Conservation (phyloP, 2,888 invertebrate species). For the Lissocephala sabroskyi region DNA sequence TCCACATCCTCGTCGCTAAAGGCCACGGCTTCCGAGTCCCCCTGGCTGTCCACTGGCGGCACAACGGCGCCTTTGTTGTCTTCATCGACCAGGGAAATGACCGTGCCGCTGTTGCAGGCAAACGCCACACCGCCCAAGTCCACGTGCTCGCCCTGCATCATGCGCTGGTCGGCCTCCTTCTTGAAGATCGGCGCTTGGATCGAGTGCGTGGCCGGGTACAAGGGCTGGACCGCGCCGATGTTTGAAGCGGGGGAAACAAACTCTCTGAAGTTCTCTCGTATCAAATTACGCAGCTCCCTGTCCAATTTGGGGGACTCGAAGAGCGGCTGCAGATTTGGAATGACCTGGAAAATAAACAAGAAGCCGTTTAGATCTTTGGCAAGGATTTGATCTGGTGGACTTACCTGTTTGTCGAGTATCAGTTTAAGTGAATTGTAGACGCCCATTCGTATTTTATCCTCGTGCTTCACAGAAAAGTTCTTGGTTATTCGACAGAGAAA, state of each 20-base stretch:
- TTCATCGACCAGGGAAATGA: slow-evolving; percentile 41
- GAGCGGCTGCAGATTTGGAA: slow-evolving; percentile 78
- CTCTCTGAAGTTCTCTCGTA: slow-evolving; percentile 92
- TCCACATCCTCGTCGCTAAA: slow-evolving; percentile 76
- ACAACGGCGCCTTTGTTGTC: slow-evolving; percentile 45
- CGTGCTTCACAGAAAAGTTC: slow-evolving; percentile 69
- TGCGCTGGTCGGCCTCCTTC: slow-evolving; percentile 64
- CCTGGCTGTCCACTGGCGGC: slow-evolving; percentile 64
- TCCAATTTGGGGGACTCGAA: slow-evolving; percentile 77
- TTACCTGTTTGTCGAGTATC: slow-evolving; percentile 82
- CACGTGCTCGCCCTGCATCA: slow-evolving; percentile 23
- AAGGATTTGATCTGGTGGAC: background rate
- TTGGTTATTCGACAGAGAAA: slow-evolving; percentile 79
- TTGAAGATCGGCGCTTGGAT: slow-evolving; percentile 60
- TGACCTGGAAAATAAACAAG: slow-evolving; percentile 64
- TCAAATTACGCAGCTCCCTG: slow-evolving; percentile 80
- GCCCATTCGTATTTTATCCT: slow-evolving; percentile 72
- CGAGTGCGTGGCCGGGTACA: slow-evolving; percentile 48
- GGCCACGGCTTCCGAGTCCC: slow-evolving; percentile 56
- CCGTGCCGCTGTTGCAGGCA: slow-evolving; percentile 17
- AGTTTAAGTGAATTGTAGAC: slow-evolving; percentile 71
- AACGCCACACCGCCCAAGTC: slow-evolving; percentile 16
- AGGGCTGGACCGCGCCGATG: slow-evolving; percentile 40
- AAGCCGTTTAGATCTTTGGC: background rate
- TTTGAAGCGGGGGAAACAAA: slow-evolving; percentile 74